A percentile compares a stretch with the other conserved stretches of the same genome.
These are phyloP conservation scores for Hycleus phaleratus DNA, from an alignment of 1,140 invertebrate species.

Conservation along the genomic window DNA sequence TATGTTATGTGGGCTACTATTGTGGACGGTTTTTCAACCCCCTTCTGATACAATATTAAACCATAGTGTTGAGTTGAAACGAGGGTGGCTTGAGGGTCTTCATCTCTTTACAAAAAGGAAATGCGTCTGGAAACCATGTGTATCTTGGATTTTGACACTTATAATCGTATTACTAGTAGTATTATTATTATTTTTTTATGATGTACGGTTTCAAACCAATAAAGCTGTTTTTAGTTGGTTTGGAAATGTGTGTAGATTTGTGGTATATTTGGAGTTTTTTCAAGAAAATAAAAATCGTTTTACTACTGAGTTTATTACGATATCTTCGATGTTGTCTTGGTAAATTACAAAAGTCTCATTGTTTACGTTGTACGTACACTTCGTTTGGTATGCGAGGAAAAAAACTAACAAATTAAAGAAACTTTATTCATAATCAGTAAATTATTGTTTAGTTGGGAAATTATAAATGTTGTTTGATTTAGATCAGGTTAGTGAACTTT, in stretches of 20 bases:
- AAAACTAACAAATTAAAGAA: too few species aligned
- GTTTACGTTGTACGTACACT: background rate
- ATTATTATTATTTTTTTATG: constrained; percentile 11
- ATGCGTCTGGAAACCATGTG: constrained; percentile 24
- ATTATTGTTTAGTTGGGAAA: too few species aligned
- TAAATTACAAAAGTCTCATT: background rate
- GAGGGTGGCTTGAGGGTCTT: constrained; percentile 28
- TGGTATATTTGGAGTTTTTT: constrained; percentile 1
- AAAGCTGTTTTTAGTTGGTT: background rate
- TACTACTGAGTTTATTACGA: constrained; percentile 6
- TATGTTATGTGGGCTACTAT: constrained; percentile 7
- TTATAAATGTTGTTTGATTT: too few species aligned
- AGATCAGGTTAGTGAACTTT: too few species aligned
- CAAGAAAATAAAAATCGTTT: constrained; percentile 1
- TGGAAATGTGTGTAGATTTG: too few species aligned
- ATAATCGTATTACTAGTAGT: constrained; percentile 22
- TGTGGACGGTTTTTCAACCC: constrained; percentile 12
- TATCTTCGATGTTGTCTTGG: background rate
- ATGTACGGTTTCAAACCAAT: constrained; percentile 15
- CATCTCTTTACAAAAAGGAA: constrained; percentile 22
- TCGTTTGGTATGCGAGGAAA: too few species aligned
- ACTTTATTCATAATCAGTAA: too few species aligned
- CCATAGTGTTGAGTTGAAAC: background rate
- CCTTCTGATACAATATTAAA: background rate
- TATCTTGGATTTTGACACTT: constrained; percentile 29